Evolutionary conservation across 2,888 invertebrate genomes (phyloP).

Genomic region (Prostheceraeus crozeri): DNA sequence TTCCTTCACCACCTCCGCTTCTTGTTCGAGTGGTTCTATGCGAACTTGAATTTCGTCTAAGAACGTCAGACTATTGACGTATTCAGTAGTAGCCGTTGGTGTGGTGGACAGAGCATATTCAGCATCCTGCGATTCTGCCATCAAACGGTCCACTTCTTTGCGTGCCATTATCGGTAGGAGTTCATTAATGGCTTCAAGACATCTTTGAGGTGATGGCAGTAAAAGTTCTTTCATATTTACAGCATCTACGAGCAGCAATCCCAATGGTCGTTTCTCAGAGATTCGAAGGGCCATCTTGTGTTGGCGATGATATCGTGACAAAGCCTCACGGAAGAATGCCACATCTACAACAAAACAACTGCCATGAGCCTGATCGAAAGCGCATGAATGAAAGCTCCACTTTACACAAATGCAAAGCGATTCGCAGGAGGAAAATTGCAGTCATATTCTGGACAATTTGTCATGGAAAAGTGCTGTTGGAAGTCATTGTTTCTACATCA

Average conservation of each 20-base stretch:
- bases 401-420: too few relatives aligned
- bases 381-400: too few relatives aligned
- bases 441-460: too few relatives aligned
- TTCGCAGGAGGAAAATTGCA: too few relatives aligned
- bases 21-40: constrained; percentile 66
- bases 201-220: constrained; percentile 66
- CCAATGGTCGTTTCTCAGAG: constrained; percentile 65
- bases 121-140: constrained; percentile 64
- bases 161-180: constrained; percentile 47
- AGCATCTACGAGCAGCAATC: constrained; percentile 67
- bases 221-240: constrained; percentile 67
- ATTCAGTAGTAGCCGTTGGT: constrained; percentile 67
- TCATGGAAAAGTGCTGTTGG: too few relatives aligned
- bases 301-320: constrained; percentile 67
- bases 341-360: constrained; percentile 57
- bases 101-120: constrained; percentile 63
- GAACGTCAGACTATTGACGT: constrained; percentile 67
- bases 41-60: constrained; percentile 64
- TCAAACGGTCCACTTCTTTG: constrained; percentile 52
- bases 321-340: constrained; percentile 64
- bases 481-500: too few relatives aligned
- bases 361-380: too few relatives aligned
- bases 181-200: constrained; percentile 64
- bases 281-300: constrained; percentile 65
- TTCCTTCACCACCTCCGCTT: constrained; percentile 72